Percentiles rank a stretch among this genome's conserved stretches.
phyloP scores from a whole-genome alignment of 2,797 vertebrate species.

The Lagorchestes hirsutus region DNA sequence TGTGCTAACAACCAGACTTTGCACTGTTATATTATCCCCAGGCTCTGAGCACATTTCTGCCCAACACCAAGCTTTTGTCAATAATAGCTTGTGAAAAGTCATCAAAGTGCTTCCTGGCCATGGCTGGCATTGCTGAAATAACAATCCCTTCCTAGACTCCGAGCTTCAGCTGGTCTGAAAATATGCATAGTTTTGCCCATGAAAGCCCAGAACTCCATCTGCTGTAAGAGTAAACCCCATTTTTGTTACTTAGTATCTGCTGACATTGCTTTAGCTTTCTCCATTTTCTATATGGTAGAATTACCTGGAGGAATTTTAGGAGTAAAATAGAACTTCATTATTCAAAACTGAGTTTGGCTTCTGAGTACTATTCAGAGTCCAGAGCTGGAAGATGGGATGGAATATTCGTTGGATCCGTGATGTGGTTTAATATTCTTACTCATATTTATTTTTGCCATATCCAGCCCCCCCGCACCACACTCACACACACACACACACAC shows the following conservation, averaged over 20 bases:
- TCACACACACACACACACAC: too few species aligned
- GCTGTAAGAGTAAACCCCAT: slow-evolving; percentile 14
- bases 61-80: neutral
- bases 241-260: neutral
- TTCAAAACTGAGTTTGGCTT: slow-evolving; percentile 22
- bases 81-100: slow-evolving; percentile 36
- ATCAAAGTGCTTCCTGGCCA: slow-evolving; percentile 8
- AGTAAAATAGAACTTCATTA: slow-evolving; percentile 46
- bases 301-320: slow-evolving; percentile 34
- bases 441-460: slow-evolving; percentile 2
- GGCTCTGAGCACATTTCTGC: neutral
- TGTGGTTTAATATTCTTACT: slow-evolving; percentile 32
- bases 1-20: slow-evolving; percentile 9
- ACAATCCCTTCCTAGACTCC: neutral
- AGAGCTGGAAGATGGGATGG: slow-evolving; percentile 31
- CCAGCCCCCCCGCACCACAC: too few species aligned
- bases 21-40: neutral
- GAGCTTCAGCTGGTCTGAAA: neutral
- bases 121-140: slow-evolving; percentile 34
- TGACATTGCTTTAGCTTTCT: slow-evolving; percentile 2
- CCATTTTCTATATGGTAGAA: slow-evolving; percentile 15
- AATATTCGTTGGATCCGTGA: slow-evolving; percentile 34
- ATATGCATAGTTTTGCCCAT: slow-evolving; percentile 12
- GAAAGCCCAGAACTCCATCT: slow-evolving; percentile 12
- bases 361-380: slow-evolving; percentile 41